Percentiles rank a stretch among this genome's conserved stretches.
phyloP scores from a whole-genome alignment of 2,888 invertebrate genomes.

The Aphelenchoides bicaudatus region DNA sequence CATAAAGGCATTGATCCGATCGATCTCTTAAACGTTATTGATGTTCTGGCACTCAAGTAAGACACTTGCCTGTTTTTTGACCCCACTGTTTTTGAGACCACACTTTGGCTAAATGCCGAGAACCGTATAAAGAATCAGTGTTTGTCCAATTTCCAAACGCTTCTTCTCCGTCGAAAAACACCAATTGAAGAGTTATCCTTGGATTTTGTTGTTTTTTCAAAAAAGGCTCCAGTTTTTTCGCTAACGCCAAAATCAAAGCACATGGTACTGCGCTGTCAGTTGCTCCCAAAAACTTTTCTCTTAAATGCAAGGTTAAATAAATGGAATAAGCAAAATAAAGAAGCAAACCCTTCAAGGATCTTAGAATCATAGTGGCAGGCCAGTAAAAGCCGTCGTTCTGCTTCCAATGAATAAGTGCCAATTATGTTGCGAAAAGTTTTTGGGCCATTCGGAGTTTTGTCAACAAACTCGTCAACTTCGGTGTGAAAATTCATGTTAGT shows the following conservation, averaged over 20 bases:
- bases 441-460: conserved; percentile 45
- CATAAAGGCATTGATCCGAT: conserved; percentile 78
- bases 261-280: conserved; percentile 63
- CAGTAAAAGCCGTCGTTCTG: conserved; percentile 55
- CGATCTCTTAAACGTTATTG: no score
- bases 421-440: conserved; percentile 55
- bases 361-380: conserved; percentile 61
- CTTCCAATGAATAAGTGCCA: conserved; percentile 52
- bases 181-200: conserved; percentile 70
- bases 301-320: conserved; percentile 24
- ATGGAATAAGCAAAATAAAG: background rate
- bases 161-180: conserved; percentile 98
- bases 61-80: no score
- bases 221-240: conserved; percentile 48
- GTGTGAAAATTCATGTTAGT: background rate
- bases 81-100: conserved; percentile 68
- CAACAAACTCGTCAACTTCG: conserved; percentile 44
- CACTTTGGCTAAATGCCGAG: conserved; percentile 78
- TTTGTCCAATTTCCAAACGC: conserved; percentile 83
- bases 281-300: conserved; percentile 62
- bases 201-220: conserved; percentile 27
- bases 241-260: conserved; percentile 58
- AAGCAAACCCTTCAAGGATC: conserved; percentile 35
- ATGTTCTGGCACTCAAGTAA: no score
- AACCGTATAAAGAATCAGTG: conserved; percentile 88